Evolutionary conservation across 2,888 invertebrate species (phyloP).

Genomic region (Plutella xylostella): DNA sequence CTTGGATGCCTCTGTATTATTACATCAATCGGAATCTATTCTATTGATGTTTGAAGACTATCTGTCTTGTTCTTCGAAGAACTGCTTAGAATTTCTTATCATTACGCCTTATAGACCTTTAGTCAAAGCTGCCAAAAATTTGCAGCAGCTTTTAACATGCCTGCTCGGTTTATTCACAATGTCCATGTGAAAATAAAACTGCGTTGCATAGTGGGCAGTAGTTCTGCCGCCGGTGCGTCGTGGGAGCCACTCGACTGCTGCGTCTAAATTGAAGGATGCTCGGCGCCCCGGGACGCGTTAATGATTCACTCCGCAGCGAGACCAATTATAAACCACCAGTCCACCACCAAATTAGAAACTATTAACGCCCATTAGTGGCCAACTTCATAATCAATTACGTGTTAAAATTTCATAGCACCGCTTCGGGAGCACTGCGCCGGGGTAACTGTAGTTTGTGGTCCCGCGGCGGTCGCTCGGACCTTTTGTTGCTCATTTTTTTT

Average conservation of each 20-base stretch:
- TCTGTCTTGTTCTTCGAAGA: no score
- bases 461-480: slow-evolving; percentile 49
- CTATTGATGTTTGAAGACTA: no score
- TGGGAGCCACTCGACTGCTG: neutral
- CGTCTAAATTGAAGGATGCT: slow-evolving; percentile 35
- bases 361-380: slow-evolving; percentile 65
- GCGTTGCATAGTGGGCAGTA: neutral
- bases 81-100: no score
- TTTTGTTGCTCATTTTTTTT: neutral
- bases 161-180: no score
- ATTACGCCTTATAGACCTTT: no score
- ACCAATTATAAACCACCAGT: slow-evolving; percentile 59
- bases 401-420: slow-evolving; percentile 62
- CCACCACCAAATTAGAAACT: slow-evolving; percentile 70
- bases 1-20: no score
- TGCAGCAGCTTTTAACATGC: no score
- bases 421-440: slow-evolving; percentile 59
- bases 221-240: neutral
- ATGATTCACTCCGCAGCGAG: slow-evolving; percentile 56
- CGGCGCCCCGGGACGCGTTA: slow-evolving; percentile 35
- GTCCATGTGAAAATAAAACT: no score
- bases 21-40: no score
- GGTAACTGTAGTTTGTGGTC: slow-evolving; percentile 69
- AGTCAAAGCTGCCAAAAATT: no score
- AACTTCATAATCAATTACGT: slow-evolving; percentile 69